Evolutionary conservation across 2,113 vertebrate genomes (phyloP).

Genomic region (Taurulus bubalis): DNA sequence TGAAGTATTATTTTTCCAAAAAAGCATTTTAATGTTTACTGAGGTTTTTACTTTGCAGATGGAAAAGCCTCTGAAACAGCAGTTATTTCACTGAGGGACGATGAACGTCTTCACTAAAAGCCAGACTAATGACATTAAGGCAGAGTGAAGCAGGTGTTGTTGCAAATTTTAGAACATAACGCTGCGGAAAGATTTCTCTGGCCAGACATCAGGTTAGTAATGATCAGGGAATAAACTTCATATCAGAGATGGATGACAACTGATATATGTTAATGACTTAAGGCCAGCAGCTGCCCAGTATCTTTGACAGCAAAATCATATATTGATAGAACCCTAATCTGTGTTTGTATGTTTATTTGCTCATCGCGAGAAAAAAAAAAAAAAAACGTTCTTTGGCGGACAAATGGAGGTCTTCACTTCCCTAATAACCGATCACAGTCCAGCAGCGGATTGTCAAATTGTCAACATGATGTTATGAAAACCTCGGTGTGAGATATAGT

Average conservation of each 20-base stretch:
- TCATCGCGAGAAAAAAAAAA: constrained; percentile 51
- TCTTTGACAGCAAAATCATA: constrained; percentile 24
- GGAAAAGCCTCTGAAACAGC: constrained; percentile 12
- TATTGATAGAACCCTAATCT: constrained; percentile 5
- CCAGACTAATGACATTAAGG: constrained; percentile 57
- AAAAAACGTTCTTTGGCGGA: constrained; percentile 59
- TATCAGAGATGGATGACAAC: not conserved
- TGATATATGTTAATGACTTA: constrained; percentile 11
- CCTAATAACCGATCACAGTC: constrained; percentile 55
- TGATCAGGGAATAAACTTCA: constrained; percentile 14
- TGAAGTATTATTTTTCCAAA: not conserved
- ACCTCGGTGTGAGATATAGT: constrained; percentile 35
- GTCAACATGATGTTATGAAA: constrained; percentile 39
- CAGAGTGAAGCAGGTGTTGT: constrained; percentile 42
- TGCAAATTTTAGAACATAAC: not conserved
- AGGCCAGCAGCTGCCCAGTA: constrained; percentile 1
- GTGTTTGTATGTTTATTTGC: constrained; percentile 20
- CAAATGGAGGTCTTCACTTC: constrained; percentile 18
- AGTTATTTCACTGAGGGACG: constrained; percentile 19
- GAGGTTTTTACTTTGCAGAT: not conserved
- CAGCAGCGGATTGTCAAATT: constrained; percentile 43
- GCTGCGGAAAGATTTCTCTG: constrained; percentile 11
- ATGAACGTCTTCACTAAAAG: not conserved
- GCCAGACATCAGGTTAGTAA: constrained; percentile 8
- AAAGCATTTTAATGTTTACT: not conserved